phyloP scores from a whole-genome alignment of 2,797 vertebrate genomes.

The Neomorphus geoffroyi region DNA sequence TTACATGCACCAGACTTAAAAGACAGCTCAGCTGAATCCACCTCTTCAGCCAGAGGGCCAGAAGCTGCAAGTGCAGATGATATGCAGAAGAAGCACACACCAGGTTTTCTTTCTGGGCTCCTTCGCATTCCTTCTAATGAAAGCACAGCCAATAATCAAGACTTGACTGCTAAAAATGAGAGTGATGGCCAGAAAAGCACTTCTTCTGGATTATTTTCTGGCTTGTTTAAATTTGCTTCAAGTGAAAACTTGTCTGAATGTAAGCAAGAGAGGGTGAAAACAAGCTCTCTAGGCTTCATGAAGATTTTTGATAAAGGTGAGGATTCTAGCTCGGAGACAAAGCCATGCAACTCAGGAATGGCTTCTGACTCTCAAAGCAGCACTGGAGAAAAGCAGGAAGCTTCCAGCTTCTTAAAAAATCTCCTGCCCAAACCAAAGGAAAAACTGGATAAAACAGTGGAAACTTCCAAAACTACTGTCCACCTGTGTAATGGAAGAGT shows the following conservation, averaged over 20 bases:
- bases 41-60: neutral
- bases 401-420: constrained; percentile 58
- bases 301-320: constrained; percentile 64
- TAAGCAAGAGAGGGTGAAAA: constrained; percentile 65
- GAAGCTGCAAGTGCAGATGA: constrained; percentile 18
- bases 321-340: neutral
- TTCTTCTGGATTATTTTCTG: constrained; percentile 79
- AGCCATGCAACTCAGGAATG: neutral
- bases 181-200: constrained; percentile 42
- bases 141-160: constrained; percentile 63
- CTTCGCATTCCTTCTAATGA: constrained; percentile 80
- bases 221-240: constrained; percentile 79
- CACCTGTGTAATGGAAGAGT: neutral
- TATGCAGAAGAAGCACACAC: constrained; percentile 1
- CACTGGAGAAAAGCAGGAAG: constrained; percentile 66
- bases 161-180: constrained; percentile 56
- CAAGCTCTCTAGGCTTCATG: constrained; percentile 45
- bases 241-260: constrained; percentile 67
- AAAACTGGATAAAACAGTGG: constrained; percentile 61
- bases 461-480: constrained; percentile 56
- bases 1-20: neutral
- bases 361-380: constrained; percentile 21
- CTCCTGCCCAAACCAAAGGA: constrained; percentile 67
- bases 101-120: constrained; percentile 83
- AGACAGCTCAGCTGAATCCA: neutral